Conservation (phyloP, 2,797 vertebrate genomes). For the Eleutherodactylus coqui region DNA sequence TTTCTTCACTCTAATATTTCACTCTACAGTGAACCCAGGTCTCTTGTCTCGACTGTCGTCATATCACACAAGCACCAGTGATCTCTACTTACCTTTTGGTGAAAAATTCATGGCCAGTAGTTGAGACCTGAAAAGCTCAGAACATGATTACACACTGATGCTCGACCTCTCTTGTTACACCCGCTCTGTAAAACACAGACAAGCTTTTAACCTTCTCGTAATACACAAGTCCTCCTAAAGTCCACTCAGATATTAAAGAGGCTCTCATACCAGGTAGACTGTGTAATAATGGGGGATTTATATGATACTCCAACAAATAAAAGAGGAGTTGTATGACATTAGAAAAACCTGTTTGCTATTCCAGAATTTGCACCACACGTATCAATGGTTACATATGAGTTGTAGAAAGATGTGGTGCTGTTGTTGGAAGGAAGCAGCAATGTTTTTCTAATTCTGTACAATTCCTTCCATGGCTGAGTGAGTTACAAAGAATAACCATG, state of each 20-base stretch:
- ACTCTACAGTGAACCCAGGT: not conserved
- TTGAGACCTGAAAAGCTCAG: not conserved
- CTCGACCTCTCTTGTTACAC: not conserved
- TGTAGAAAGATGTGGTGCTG: no score
- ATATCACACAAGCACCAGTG: slow-evolving; percentile 15
- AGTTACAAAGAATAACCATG: no score
- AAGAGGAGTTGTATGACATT: no score
- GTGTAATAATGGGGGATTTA: not conserved
- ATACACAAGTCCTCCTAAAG: not conserved
- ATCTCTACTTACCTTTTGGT: slow-evolving; percentile 28
- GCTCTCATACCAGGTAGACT: not conserved
- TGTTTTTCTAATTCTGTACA: no score
- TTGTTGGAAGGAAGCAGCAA: not conserved
- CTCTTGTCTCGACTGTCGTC: not conserved
- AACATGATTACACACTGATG: not conserved
- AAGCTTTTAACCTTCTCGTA: not conserved
- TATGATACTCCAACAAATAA: not conserved
- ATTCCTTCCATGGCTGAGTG: no score
- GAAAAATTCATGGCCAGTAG: slow-evolving; percentile 37
- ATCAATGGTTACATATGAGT: no score
- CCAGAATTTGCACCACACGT: no score
- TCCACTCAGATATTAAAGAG: not conserved
- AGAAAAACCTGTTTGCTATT: no score
- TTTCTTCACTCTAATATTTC: not conserved
- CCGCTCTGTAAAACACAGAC: not conserved